Conservation (phyloP, 2,797 vertebrate genomes). For the Vipera ursinii region DNA sequence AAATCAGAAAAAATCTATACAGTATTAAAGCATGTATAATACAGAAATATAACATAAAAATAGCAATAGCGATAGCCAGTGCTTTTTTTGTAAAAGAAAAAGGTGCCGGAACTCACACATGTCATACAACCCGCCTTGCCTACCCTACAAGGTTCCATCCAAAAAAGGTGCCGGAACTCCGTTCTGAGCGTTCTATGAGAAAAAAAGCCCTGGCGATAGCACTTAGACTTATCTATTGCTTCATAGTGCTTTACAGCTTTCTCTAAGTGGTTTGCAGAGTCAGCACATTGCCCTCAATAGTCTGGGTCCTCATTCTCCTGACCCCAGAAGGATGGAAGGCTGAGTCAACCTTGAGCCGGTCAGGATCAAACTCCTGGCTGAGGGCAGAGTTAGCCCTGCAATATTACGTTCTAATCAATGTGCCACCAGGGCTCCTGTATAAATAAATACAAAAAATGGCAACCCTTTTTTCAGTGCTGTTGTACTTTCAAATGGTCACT, state of each 20-base stretch:
- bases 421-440: background rate
- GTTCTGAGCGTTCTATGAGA: too few species aligned
- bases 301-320: background rate
- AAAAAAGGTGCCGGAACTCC: too few species aligned
- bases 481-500: background rate
- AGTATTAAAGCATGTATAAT: background rate
- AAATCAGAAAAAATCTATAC: background rate
- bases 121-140: too few species aligned
- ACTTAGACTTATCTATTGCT: background rate
- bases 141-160: too few species aligned
- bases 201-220: too few species aligned
- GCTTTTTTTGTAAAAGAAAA: too few species aligned
- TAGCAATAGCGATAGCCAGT: background rate
- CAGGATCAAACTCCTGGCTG: background rate
- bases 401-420: background rate
- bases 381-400: background rate
- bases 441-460: background rate
- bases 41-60: background rate
- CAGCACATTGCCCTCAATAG: background rate
- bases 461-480: background rate
- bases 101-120: too few species aligned
- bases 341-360: background rate
- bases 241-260: background rate
- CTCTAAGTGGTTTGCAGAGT: background rate
- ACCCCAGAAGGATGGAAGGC: background rate